Base-by-base conservation (phyloP, 2,888 invertebrate genomes). In the Dryococelus australis region DNA sequence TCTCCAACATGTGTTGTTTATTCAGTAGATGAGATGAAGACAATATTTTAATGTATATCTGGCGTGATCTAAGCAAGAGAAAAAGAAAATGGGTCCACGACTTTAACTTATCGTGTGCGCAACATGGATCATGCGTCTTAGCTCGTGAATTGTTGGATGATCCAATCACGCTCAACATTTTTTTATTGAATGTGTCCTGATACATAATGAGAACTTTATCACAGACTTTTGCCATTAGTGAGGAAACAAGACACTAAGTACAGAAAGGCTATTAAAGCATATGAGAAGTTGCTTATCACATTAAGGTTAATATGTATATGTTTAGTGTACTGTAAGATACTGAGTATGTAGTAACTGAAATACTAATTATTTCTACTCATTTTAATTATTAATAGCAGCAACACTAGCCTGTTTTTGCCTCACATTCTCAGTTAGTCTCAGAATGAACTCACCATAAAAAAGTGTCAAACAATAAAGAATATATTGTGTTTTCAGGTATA, bases 201-300 rank as follows among this genome's bases (percentile, higher is more conserved):
- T 43, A 27, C 84, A 43, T 12, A 10, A 0, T 9, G 47, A 47
- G 35, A 84, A 65, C 65, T 65, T 65, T 16, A 20, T 65, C 20
- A 65, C 10, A 5, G 65, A 12, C 10, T 65, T 12, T 65, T n/a
- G 43, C 35, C 84, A 12, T 35, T 9, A n/a, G 8, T 84, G 6
- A 84, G 84, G 47, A 84, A 84, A 35, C 16, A 43, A 84, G 84
- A 84, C 84, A 84, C 84, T 43, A 84, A 43, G 9, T 84, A 43
- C 12, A 84, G 84, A 47, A 84, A 35, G n/a, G 43, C 43, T 84
- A 26, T 84, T n/a, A 20, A 20, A 43, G 43, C 84, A n/a, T 10
- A 28, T 84, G 43, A 84, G 47, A 84, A 12, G 84, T 26, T 84
- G 26, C 84, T 84, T 84, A 84, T 9, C 43, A 84, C 84, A 43